These are phyloP conservation scores for Cepaea hortensis DNA, from an alignment of 2,888 invertebrate species.

Conservation along the genomic window DNA sequence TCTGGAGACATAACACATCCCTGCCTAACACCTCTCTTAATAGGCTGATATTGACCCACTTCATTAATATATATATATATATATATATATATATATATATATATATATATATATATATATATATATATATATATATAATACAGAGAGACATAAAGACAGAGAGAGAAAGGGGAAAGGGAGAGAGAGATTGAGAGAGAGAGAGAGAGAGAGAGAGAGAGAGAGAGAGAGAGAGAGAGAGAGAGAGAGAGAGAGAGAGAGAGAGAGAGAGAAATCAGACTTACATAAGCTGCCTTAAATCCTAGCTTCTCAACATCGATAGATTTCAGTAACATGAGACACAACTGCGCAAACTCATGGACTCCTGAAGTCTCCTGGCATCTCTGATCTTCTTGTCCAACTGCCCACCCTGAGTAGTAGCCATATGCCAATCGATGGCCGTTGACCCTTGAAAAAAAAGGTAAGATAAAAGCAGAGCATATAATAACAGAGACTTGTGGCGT, in stretches of 20 bases:
- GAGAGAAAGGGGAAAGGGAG: not conserved
- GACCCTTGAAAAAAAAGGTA: slow-evolving; percentile 42
- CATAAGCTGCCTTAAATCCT: slow-evolving; percentile 39
- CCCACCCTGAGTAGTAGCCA: slow-evolving; percentile 52
- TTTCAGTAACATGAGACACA: slow-evolving; percentile 45
- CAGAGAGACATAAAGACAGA: no score
- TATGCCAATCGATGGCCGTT: slow-evolving; percentile 50
- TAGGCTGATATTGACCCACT: no score
- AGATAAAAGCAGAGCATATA: not conserved
- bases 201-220: slow-evolving; percentile 10
- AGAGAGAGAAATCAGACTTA: slow-evolving; percentile 26
- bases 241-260: slow-evolving; percentile 19
- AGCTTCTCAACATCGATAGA: slow-evolving; percentile 21
- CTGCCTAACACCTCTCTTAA: no score
- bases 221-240: slow-evolving; percentile 20
- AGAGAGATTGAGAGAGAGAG: slow-evolving; percentile 6
- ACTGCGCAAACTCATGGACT: slow-evolving; percentile 49
- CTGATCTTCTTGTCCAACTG: slow-evolving; percentile 44
- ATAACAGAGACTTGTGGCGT: not conserved
- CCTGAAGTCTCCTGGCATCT: slow-evolving; percentile 51
- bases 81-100: no score
- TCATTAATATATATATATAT: no score
- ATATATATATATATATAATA: no score
- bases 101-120: no score
- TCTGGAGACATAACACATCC: no score